These are phyloP conservation scores for Tenthredo mesomela DNA, from an alignment of 2,888 invertebrate genomes.

Conservation along the genomic window DNA sequence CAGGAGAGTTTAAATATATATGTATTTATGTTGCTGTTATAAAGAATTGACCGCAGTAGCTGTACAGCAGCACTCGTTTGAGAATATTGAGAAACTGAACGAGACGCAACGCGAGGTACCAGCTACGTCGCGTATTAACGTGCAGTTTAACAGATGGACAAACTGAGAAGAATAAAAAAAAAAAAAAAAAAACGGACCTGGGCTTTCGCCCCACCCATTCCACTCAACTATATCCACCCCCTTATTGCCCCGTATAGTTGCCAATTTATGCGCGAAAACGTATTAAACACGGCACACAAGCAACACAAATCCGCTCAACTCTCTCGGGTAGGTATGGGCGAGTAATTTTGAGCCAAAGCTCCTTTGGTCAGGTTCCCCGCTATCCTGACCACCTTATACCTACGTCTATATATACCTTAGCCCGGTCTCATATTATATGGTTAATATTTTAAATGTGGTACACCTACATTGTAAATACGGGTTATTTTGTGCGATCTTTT, in stretches of 20 bases:
- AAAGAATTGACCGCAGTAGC: neutral
- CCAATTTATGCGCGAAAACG: slow-evolving; percentile 76
- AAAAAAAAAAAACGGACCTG: slow-evolving; percentile 47
- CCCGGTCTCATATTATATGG: slow-evolving; percentile 69
- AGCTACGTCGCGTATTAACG: slow-evolving; percentile 45
- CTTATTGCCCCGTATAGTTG: slow-evolving; percentile 75
- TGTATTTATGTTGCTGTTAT: neutral
- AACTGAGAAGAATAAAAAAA: neutral
- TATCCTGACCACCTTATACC: neutral
- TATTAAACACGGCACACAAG: slow-evolving; percentile 70
- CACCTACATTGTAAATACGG: slow-evolving; percentile 75
- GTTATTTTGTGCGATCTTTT: slow-evolving; percentile 67
- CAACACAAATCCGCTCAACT: neutral
- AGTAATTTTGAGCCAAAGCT: slow-evolving; percentile 41
- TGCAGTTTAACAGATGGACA: slow-evolving; percentile 60
- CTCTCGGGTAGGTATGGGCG: neutral
- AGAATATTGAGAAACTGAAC: neutral
- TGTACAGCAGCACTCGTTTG: neutral
- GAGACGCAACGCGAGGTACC: neutral
- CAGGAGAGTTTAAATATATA: neutral
- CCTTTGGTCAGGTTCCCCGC: slow-evolving; percentile 1
- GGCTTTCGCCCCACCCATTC: slow-evolving; percentile 53
- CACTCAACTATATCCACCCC: slow-evolving; percentile 59
- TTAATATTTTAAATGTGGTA: slow-evolving; percentile 73
- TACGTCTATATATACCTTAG: slow-evolving; percentile 2